These are phyloP conservation scores for Drosophila sp. DNA, from an alignment of 1,140 invertebrate genomes.

Conservation along the genomic window DNA sequence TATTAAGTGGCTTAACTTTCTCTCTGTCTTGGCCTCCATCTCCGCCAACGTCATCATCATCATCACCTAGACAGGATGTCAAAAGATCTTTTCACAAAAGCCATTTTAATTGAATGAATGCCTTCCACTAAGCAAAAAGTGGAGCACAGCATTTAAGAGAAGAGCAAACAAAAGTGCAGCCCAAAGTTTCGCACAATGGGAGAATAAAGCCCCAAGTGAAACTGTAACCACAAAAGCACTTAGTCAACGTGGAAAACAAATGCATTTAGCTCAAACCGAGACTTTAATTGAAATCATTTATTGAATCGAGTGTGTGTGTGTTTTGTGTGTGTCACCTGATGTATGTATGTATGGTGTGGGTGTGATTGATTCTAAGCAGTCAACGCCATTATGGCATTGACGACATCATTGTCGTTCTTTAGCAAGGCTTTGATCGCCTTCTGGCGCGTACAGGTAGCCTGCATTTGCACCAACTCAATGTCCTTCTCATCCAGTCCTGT, in stretches of 20 bases:
- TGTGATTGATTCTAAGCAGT: slow-evolving; percentile 34
- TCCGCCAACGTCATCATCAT: neutral
- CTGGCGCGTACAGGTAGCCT: slow-evolving; percentile 50
- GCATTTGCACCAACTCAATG: slow-evolving; percentile 67
- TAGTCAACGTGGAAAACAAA: neutral
- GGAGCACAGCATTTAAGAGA: slow-evolving; percentile 34
- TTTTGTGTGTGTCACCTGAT: neutral
- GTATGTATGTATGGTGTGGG: neutral
- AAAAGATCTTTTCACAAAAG: slow-evolving; percentile 30
- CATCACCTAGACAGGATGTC: slow-evolving; percentile 19
- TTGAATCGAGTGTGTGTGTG: neutral
- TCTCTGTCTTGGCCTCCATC: neutral
- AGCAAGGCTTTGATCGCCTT: slow-evolving; percentile 56
- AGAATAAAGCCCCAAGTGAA: slow-evolving; percentile 25
- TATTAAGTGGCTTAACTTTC: slow-evolving; percentile 63
- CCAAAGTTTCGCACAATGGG: slow-evolving; percentile 42
- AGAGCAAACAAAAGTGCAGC: slow-evolving; percentile 53
- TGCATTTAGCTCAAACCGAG: neutral
- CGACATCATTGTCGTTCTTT: slow-evolving; percentile 58
- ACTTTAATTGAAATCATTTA: neutral
- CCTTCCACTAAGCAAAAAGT: slow-evolving; percentile 18
- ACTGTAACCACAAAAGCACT: slow-evolving; percentile 9
- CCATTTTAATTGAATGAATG: slow-evolving; percentile 60
- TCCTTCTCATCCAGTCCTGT: slow-evolving; percentile 49
- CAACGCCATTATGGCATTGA: slow-evolving; percentile 69